Evolutionary conservation across 2,888 invertebrate species (phyloP).

Genomic region (Lasioglossum villosulum): DNA sequence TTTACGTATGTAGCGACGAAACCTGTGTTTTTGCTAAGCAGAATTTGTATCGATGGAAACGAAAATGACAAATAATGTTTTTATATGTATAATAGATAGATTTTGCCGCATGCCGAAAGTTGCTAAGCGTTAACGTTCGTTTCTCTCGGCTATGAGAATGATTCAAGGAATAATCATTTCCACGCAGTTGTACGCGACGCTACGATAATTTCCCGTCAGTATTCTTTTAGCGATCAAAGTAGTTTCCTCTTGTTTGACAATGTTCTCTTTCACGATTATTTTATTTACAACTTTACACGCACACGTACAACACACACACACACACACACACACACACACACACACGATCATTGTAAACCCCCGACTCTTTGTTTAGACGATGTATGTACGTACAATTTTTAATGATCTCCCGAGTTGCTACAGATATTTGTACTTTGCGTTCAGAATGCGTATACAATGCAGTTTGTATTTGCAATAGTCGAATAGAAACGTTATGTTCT

Average conservation of each 20-base stretch:
- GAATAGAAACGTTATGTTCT: slow-evolving; percentile 38
- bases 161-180: slow-evolving; percentile 52
- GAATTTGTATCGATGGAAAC: slow-evolving; percentile 20
- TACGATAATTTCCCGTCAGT: slow-evolving; percentile 60
- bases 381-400: slow-evolving; percentile 58
- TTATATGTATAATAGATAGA: background rate
- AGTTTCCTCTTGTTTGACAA: slow-evolving; percentile 21
- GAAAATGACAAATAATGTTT: slow-evolving; percentile 5
- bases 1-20: slow-evolving; percentile 61
- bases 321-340: background rate
- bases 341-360: slow-evolving; percentile 25
- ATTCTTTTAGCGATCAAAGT: slow-evolving; percentile 33
- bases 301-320: slow-evolving; percentile 11
- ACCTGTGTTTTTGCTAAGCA: slow-evolving; percentile 46
- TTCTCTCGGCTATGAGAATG: slow-evolving; percentile 48
- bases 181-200: slow-evolving; percentile 28
- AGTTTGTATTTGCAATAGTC: slow-evolving; percentile 53
- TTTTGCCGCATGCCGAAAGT: slow-evolving; percentile 1
- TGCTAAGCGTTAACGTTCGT: background rate
- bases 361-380: slow-evolving; percentile 20
- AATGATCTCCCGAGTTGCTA: slow-evolving; percentile 65
- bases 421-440: slow-evolving; percentile 51
- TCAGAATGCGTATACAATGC: slow-evolving; percentile 54
- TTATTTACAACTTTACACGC: background rate
- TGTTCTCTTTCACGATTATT: slow-evolving; percentile 12